Percentiles rank a stretch among this genome's conserved stretches.
Evolutionary conservation across 2,113 vertebrate genomes (phyloP).

Genomic region (Montifringilla adamsi): DNA sequence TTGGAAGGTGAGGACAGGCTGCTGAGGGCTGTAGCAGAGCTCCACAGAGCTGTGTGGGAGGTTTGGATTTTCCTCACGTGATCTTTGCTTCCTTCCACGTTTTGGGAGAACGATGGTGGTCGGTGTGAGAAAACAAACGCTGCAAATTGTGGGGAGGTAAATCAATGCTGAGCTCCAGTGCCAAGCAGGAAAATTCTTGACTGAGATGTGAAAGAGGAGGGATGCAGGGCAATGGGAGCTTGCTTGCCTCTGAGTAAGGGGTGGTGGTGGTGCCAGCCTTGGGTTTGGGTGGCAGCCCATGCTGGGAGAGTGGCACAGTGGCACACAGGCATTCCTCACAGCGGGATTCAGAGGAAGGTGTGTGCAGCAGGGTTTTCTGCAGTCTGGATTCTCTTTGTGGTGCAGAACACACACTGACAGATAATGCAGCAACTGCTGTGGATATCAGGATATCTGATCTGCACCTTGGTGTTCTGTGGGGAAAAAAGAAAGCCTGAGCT

Average conservation of each 20-base stretch:
- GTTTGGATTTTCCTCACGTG: neutral
- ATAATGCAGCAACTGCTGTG: neutral
- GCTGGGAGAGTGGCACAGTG: neutral
- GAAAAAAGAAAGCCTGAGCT: neutral
- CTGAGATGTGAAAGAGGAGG: neutral
- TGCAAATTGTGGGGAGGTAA: neutral
- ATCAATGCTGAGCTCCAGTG: neutral
- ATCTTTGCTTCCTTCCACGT: neutral
- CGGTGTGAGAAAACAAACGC: fast-evolving
- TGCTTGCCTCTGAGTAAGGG: neutral
- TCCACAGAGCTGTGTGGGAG: neutral
- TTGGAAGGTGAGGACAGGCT: neutral
- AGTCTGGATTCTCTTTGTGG: neutral
- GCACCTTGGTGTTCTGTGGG: neutral
- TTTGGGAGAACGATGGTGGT: no score
- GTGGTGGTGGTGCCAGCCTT: neutral
- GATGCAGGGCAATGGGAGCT: neutral
- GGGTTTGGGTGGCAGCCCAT: neutral
- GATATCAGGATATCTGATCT: neutral
- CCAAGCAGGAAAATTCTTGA: neutral
- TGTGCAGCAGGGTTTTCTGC: neutral
- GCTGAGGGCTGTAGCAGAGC: neutral
- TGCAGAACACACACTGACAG: neutral
- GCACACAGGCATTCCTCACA: neutral
- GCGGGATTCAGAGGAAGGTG: neutral